Evolutionary conservation across 2,113 vertebrate species (phyloP), one percentile per base, ranked within the genome.

Genomic region (Saccopteryx bilineata): DNA sequence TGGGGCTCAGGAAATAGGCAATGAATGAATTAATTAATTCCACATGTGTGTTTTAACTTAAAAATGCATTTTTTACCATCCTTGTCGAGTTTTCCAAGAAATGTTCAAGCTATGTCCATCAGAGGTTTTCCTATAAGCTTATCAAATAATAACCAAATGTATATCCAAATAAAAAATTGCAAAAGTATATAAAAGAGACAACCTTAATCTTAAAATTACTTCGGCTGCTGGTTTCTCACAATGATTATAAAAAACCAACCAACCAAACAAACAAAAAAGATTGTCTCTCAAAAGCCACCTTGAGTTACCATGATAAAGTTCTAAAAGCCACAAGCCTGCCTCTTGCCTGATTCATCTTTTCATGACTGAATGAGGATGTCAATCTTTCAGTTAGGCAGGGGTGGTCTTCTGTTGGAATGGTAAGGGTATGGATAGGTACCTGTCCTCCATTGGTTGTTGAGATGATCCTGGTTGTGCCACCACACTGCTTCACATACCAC

Each of bases 401-500:
- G 50, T 52, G 2, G 8, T 39, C 82, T 89, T 95, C 71, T 76
- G 28, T 72, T 33, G 28, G 14, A 76, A 82, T 9, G 13, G 33
- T n/a, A 26, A 0, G 18, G 23, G 26, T 28, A 60, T 65, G 58
- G 31, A 19, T 81, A 17, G 2, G 79, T 97, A 99, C 99, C 99
- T 99, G 99, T 48, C 99, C 99, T 96, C 99, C 99, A 0, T 99
- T 99, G 19, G 98, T 98, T 1, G 99, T 99, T 79, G 99, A 99
- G 97, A 99, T 99, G 96, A 99, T 99, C 97, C 99, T 99, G 94
- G 99, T 96, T 23, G 97, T 99, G 8, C 99, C 99, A 4, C 99
- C 99, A 75, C 99, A 99, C 97, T 99, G 99, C 69, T 99, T 99
- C 95, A 99, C 98, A 0, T 99, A 99, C 99, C 99, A 99, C 97